Base-by-base conservation (phyloP, 2,113 vertebrate species). In the Hyperopisus bebe region DNA sequence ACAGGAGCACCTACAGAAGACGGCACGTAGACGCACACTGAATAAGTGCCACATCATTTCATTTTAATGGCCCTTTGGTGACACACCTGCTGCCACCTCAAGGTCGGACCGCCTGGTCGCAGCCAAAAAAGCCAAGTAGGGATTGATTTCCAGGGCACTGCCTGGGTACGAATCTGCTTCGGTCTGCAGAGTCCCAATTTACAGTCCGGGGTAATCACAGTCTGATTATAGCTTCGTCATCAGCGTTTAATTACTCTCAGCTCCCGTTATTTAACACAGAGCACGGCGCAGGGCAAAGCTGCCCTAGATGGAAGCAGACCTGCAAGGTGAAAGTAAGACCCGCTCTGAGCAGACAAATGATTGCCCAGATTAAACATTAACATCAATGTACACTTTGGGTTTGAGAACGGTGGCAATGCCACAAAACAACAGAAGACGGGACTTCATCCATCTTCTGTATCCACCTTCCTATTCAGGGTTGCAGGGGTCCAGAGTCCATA, bases 11-110 rank as follows among this genome's bases (percentile, higher is more conserved):
- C 74, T 47, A 21, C 80, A 21, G 31, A 51, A 47, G 88, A 53
- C 0, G 8, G 5, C 66, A 55, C 87, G 10, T n/a, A 8, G 70
- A 88, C 87, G 90, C 89, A 89, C 92, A 86, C 27, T 44, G 90
- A 88, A 90, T 90, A 66, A 88, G 87, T 55, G 9, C 90, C 87
- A 19, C 77, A 91, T 92, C 48, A 92, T 92, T 93, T 87, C 66
- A 91, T 92, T 93, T 91, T 93, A 91, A 93, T 92, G 86, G 90
- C 90, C 90, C 90, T 80, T 7, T n/a, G 89, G 74, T 90, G 90
- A 92, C 93, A 92, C 90, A 93, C 86, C 90, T 48, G 77, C 91
- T 93, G 90, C 91, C 90, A 83, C 51, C 0, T 91, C 90, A 92
- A 93, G 91, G 92, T 95, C 91, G 89, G 90, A 70, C 7, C 83